Conservation (phyloP, 2,888 invertebrate species). For the Silvanus unidentatus region DNA sequence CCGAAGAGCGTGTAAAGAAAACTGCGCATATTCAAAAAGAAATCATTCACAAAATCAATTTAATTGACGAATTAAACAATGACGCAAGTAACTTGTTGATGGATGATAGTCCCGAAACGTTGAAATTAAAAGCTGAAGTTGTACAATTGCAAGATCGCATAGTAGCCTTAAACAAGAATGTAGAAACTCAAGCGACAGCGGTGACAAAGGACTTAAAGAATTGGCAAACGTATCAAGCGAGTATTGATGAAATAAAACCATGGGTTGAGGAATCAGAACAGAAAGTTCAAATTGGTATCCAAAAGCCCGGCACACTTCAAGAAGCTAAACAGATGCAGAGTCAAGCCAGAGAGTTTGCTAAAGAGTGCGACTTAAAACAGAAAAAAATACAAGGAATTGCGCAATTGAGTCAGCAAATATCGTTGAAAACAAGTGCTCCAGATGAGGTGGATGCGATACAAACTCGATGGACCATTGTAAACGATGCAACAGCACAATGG, state of each 20-base stretch:
- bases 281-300: constrained; percentile 63
- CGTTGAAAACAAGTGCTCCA: constrained; percentile 68
- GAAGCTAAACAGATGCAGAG: constrained; percentile 77
- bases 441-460: constrained; percentile 81
- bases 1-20: constrained; percentile 75
- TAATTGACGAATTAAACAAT: constrained; percentile 61
- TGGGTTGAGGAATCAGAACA: constrained; percentile 85
- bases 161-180: constrained; percentile 67
- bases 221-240: constrained; percentile 80
- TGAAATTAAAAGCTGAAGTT: constrained; percentile 70
- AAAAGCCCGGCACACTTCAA: constrained; percentile 70
- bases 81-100: constrained; percentile 68
- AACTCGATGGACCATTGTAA: constrained; percentile 79
- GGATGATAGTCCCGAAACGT: constrained; percentile 64
- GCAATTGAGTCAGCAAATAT: constrained; percentile 67
- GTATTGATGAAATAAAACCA: constrained; percentile 73
- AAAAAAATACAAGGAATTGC: constrained; percentile 69
- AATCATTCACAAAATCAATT: constrained; percentile 67
- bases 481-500: constrained; percentile 72
- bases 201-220: constrained; percentile 73
- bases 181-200: constrained; percentile 68
- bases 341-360: constrained; percentile 65
- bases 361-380: constrained; percentile 72
- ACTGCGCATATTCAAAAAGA: constrained; percentile 70
- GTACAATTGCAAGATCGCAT: constrained; percentile 69